Evolutionary conservation across 2,113 vertebrate species (phyloP), one percentile per base, ranked within the genome.

Genomic region (Dolichotis patagonum): DNA sequence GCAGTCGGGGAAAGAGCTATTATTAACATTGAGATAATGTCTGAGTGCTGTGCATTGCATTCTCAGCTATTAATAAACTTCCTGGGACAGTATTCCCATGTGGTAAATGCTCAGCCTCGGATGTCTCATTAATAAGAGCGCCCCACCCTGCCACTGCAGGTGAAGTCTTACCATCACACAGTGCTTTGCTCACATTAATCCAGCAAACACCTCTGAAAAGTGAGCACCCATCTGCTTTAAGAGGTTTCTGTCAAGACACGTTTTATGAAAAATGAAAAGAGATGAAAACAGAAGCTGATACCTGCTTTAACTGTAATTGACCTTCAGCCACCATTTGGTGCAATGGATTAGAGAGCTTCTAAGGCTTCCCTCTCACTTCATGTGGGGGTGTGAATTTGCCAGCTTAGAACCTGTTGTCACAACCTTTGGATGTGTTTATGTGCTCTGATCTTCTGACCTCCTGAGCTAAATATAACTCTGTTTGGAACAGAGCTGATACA

Each of bases 211-310:
- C 86, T 88, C 46, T 81, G 54, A 30, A 35, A 90, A 92, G 69
- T 60, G 41, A 87, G 67, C n/a, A 32, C 49, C 82, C 65, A 84
- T 91, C 89, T 93, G 65, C 83, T 43, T 78, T 80, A 63, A 92
- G 83, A 94, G 46, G n/a, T 73, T 95, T 94, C 58, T 69, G 46
- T 85, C 67, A 92, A 85, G 78, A 75, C 49, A 60, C 52, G 11
- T 90, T 97, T 94, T 82, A 88, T 85, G 65, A 85, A 85, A 94
- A 91, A 22, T 89, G 87, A 91, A 95, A 95, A 54, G 60, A 63
- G 69, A 92, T 85, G 83, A 78, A 94, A 92, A 78, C 84, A 92
- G 75, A 30, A 92, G 84, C 82, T 43, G 32, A 12, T 85, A 46
- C 60, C 38, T 41, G 49, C 75, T 88, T 71, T 85, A 4, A 81